Conservation (phyloP, 2,888 invertebrate species). For the Nematopogon swammerdamellus region DNA sequence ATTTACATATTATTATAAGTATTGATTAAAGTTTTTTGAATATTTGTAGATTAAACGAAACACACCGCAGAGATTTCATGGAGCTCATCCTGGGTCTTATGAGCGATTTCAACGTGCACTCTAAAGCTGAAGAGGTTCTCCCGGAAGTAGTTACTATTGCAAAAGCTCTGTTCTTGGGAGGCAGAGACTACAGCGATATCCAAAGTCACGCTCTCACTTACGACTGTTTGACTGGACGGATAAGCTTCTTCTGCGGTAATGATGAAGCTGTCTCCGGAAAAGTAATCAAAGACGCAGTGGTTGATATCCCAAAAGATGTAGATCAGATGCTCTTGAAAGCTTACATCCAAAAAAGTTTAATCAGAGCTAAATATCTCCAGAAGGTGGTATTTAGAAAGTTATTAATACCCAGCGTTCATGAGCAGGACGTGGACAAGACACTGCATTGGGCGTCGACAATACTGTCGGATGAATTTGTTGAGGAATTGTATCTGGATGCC, state of each 20-base stretch:
- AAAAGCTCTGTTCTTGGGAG: not conserved
- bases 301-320: too few relatives aligned
- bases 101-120: not conserved
- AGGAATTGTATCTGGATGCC: constrained; percentile 15
- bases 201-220: not conserved
- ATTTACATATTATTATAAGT: too few relatives aligned
- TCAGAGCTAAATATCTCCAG: not conserved
- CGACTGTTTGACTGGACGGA: not conserved
- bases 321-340: too few relatives aligned
- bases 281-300: not conserved
- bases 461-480: constrained; percentile 13
- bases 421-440: not conserved
- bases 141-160: not conserved
- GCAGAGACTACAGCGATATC: not conserved
- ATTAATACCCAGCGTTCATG: not conserved
- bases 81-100: not conserved
- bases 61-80: too few relatives aligned
- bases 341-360: not conserved
- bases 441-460: not conserved
- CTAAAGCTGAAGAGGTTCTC: not conserved
- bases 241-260: not conserved
- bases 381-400: not conserved
- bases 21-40: too few relatives aligned
- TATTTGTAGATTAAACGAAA: too few relatives aligned
- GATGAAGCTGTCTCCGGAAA: not conserved